phyloP scores from a whole-genome alignment of 2,113 vertebrate genomes.

The Zapornia atra region DNA sequence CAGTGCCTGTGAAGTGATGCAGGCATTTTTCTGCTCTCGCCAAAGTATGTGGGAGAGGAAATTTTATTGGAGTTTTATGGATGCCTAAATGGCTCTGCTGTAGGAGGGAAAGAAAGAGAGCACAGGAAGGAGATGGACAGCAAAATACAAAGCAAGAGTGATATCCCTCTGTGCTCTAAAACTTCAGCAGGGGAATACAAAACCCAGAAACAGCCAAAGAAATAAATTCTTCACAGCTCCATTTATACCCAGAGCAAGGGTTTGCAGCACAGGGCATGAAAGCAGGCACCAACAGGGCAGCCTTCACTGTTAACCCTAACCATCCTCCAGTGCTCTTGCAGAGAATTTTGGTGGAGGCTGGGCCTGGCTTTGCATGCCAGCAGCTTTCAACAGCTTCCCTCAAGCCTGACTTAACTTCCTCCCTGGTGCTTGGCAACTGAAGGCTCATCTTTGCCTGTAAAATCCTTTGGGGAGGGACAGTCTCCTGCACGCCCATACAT shows the following conservation, averaged over 20 bases:
- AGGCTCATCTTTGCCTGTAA: not conserved
- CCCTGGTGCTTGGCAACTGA: not conserved
- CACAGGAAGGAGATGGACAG: conserved; percentile 52
- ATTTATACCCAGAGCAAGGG: conserved; percentile 43
- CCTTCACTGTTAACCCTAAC: not conserved
- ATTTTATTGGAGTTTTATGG: conserved; percentile 68
- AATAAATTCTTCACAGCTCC: conserved; percentile 45
- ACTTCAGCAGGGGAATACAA: not conserved
- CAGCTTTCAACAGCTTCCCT: not conserved
- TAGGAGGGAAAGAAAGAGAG: conserved; percentile 45
- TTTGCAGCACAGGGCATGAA: conserved; percentile 9
- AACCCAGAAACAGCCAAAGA: conserved; percentile 24
- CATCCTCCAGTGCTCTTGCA: not conserved
- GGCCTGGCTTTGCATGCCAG: not conserved
- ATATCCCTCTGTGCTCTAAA: conserved; percentile 4
- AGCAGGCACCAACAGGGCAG: not conserved
- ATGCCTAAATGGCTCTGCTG: conserved; percentile 54
- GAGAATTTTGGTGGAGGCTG: not conserved
- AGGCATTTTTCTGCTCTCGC: conserved; percentile 37
- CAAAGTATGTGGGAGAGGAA: conserved; percentile 40
- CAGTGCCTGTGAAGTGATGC: conserved; percentile 23
- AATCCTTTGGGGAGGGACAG: not conserved
- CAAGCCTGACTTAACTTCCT: not conserved
- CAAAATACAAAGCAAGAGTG: conserved; percentile 29
- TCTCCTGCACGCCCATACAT: rapidly evolving